Base-by-base conservation (phyloP, 2,888 invertebrate genomes). In the Chydorus sphaericus region DNA sequence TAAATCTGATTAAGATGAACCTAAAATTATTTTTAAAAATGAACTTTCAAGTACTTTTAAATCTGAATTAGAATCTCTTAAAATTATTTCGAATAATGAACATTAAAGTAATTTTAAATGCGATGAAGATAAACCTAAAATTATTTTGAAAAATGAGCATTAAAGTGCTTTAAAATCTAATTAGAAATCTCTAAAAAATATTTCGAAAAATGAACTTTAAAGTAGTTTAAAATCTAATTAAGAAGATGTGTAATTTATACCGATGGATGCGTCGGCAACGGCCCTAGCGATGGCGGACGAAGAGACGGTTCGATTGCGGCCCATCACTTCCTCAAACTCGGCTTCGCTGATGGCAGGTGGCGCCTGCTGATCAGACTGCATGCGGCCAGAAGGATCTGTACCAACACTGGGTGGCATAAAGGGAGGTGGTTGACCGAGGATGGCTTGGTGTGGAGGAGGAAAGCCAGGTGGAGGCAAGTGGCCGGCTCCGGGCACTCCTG, bases 281-380 rank as follows among this genome's bases (percentile, higher is more conserved):
- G 98, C 98, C 59, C 97, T 76, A 14, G 91, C 89, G 62, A 98
- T 98, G 18, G 98, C 98, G 54, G 91, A 92, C 62, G 93, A 93
- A 36, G 93, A 94, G 1, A 98, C 97, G 8, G 96, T 96, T 63
- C 96, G 79, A 73, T 98, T 98, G 61, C 97, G 79, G 57, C 86
- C 82, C 89, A 98, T 94, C 56, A 94, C 90, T 70, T 98, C 98
- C 71, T 98, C 97, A 73, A 96, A 96, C 74, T 98, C 98, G 36
- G 85, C 87, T 71, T 97, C 97, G 61, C 83, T 81, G 62, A 91
- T 76, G 59, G 79, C 78, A 1, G 82, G 81, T 4, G 52, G 52
- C 33, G 52, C 36, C 23, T 33, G 36, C 8, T 8, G 33, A 31
- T 33, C 33, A 26, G 44, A 26, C n/a, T n/a, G n/a, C n/a, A n/a